These are phyloP conservation scores for Styela plicata DNA, from an alignment of 23 tunicate genomes.

Conservation along the genomic window DNA sequence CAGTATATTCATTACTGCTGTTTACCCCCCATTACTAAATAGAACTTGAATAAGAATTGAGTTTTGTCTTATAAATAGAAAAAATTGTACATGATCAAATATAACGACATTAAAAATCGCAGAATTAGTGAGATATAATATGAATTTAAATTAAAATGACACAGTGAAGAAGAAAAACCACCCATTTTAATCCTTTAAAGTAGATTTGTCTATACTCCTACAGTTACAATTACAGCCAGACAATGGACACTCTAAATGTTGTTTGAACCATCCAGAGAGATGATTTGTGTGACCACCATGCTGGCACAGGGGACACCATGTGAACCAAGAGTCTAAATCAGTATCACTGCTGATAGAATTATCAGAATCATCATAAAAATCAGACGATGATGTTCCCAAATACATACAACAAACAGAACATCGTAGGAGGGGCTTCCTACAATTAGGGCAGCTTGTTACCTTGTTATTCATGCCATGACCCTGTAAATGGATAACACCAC, in stretches of 20 bases:
- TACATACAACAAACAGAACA: constrained; percentile 76
- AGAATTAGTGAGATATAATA: no score
- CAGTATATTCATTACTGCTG: no score
- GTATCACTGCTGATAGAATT: not conserved
- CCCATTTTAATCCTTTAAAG: no score
- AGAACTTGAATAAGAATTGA: no score
- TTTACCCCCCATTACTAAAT: no score
- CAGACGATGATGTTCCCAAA: constrained; percentile 39
- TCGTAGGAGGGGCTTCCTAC: constrained; percentile 77
- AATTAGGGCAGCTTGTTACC: constrained; percentile 65
- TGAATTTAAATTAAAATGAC: no score
- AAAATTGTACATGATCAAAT: no score
- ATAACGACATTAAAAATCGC: no score
- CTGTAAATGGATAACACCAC: constrained; percentile 21
- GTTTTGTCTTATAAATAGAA: no score
- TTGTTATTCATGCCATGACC: constrained; percentile 29
- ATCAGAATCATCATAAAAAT: not conserved
- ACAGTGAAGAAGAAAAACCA: not conserved
- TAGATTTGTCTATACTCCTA: not conserved
- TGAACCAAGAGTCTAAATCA: constrained; percentile 37
- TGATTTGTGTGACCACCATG: constrained; percentile 85
- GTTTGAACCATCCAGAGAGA: constrained; percentile 65
- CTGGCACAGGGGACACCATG: constrained; percentile 76
- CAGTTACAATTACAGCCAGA: constrained; percentile 23
- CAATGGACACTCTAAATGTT: constrained; percentile 21